phyloP scores from a whole-genome alignment of 2,888 invertebrate genomes.

The Machimus rusticus region DNA sequence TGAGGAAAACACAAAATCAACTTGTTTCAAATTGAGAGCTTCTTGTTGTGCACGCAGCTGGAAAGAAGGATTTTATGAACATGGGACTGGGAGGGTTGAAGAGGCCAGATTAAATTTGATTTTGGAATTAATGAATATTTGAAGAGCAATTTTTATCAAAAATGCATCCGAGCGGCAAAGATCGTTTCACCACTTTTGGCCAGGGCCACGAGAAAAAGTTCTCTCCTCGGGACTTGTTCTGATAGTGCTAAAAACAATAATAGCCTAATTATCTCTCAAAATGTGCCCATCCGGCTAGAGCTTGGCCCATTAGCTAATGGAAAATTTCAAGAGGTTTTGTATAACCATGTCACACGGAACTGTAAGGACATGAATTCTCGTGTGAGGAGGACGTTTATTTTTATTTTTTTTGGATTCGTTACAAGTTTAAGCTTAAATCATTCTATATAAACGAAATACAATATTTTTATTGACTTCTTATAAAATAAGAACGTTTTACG shows the following conservation, averaged over 20 bases:
- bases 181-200: background rate
- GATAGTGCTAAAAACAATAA: background rate
- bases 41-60: background rate
- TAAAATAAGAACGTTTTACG: no score
- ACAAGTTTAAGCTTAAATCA: background rate
- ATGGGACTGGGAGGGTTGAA: background rate
- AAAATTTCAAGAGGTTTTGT: background rate
- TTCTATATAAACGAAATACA: no score
- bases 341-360: background rate
- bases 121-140: background rate
- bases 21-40: background rate
- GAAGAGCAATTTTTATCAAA: background rate
- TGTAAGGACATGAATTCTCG: background rate
- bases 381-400: background rate
- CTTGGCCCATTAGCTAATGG: background rate
- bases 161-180: background rate
- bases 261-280: background rate
- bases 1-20: background rate
- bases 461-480: no score
- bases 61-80: background rate
- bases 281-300: background rate
- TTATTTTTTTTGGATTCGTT: background rate
- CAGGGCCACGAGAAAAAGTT: background rate
- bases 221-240: background rate
- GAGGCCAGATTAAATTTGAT: background rate